Base-by-base conservation (phyloP, 2,797 vertebrate genomes). In the Dallia pectoralis region DNA sequence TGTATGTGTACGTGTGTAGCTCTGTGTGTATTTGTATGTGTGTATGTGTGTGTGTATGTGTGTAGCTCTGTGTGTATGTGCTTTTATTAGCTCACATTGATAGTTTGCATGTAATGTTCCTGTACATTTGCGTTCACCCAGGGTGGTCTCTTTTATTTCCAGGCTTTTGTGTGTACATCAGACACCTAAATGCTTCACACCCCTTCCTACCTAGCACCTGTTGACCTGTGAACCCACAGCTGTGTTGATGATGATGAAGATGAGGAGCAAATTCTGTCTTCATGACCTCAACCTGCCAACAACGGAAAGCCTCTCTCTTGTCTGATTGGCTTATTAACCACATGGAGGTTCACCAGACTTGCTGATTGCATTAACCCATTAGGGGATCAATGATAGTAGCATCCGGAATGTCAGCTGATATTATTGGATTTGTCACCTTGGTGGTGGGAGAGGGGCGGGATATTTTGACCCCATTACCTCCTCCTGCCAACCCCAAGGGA, bases 391-490 rank as follows among this genome's bases (percentile, higher is more conserved):
- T 87, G 79, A 18, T 47, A 3, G 71, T 69, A 32, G 62, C 62
- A 69, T 12, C 62, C 40, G 53, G 51, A 27, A 25, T 36, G 79
- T 73, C 72, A 87, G 78, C 79, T 79, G 78, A 88, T 85, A 83
- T 56, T 70, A 86, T 74, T 40, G 73, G 49, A 61, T 84, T 82
- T 78, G 72, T 85, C 79, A 81, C 76, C 79, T 79, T 80, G 29
- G 69, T 70, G 72, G 67, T 81, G 48, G 33, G 51, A 49, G 49
- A 44, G 25, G 33, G 40, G n/a, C n/a, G 53, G 27, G 22, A 14
- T 65, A 53, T 47, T 74, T 68, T 62, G 44, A 68, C 32, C 36
- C 11, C 18, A 40, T 71, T 69, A 67, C 48, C 40, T 25, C 44
- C 51, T 63, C 67, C 53, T 32, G 40, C 53, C 51, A 48, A 70